Base-by-base conservation (phyloP, 2,888 invertebrate species). In the Raillietiella orientalis region DNA sequence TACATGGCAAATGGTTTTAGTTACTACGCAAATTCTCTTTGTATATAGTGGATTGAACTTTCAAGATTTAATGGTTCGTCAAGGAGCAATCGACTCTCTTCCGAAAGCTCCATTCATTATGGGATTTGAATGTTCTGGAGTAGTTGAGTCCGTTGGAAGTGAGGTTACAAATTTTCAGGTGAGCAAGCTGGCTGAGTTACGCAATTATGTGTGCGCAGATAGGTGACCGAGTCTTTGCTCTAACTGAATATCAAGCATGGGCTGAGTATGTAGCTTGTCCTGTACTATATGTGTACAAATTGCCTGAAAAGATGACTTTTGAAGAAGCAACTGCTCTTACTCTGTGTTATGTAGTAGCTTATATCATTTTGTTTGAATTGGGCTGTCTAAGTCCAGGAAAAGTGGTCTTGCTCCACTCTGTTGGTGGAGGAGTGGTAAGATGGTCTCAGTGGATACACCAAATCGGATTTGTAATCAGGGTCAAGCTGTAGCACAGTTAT, bases 71-170 rank as follows among this genome's bases (percentile, higher is more conserved):
- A 74, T 77, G 60, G 67, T 69, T 30, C 58, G 75, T 23, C 71
- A 75, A 47, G 77, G 75, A 4, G 66, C 67, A 30, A 65, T 75
- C 37, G 74, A 75, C 44, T 66, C 69, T 8, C 65, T 67, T 2
- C 72, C 72, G n/a, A 77, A 77, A 50, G 69, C 71, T 4, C 77
- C 77, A 4, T 66, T 74, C 50, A 67, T 71, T 42, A 59, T 75
- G 43, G 77, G 77, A 30, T 71, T 72, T 39, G 77, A 77, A 45
- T 74, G 74, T 45, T 66, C 75, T 28, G 77, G 77, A 26, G 65
- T 66, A 39, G 58, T 72, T 34, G 69, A 67, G 41, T 62, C 62
- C 39, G 55, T 70, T 31, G 70, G 66, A 36, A 67, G 69, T 42
- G 65, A 63, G 21, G 70, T 71, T 32, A 64, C 65, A 42, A 62